A percentile compares a stretch with the other conserved stretches of the same genome.
Conservation (phyloP, 37 sponge, comb jelly and placozoan species). For the Chondrosia reniformis region DNA sequence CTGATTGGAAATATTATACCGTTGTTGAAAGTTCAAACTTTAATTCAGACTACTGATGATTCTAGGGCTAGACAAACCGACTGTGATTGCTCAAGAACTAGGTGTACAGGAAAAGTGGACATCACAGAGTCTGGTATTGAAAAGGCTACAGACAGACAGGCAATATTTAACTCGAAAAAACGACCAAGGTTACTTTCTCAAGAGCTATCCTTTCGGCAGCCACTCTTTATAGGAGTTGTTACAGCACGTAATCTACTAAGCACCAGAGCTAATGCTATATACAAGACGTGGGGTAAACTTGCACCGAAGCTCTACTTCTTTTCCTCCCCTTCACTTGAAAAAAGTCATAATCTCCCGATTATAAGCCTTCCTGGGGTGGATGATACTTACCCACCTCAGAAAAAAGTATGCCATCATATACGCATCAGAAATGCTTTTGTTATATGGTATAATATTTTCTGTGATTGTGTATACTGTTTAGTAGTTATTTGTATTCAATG, state of each 20-base stretch:
- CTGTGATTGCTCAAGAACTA: too few relatives aligned
- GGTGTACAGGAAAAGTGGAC: too few relatives aligned
- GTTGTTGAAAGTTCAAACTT: too few relatives aligned
- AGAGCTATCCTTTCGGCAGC: constrained; percentile 17
- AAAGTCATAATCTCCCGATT: constrained; percentile 8
- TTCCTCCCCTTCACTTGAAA: neutral
- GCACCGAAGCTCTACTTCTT: constrained; percentile 47
- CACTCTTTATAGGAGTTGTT: constrained; percentile 72
- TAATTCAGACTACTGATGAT: too few relatives aligned
- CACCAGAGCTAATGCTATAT: constrained; percentile 41
- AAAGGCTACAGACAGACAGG: too few relatives aligned
- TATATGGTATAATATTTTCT: too few relatives aligned
- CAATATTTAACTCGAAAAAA: neutral
- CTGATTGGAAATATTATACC: too few relatives aligned
- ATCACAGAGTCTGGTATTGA: too few relatives aligned
- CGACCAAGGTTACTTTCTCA: neutral
- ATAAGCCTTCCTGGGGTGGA: constrained; percentile 34
- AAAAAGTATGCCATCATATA: constrained; percentile 45
- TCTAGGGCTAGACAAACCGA: too few relatives aligned
- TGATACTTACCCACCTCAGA: constrained; percentile 72
- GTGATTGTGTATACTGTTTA: too few relatives aligned
- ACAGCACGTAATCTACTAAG: constrained; percentile 38
- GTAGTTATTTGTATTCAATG: too few relatives aligned
- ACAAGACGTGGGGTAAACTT: constrained; percentile 62
- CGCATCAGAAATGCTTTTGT: too few relatives aligned